Evolutionary conservation across 2,888 invertebrate genomes (phyloP), one percentile per base, ranked within the genome.

Genomic region (Sclerodermus sp.): DNA sequence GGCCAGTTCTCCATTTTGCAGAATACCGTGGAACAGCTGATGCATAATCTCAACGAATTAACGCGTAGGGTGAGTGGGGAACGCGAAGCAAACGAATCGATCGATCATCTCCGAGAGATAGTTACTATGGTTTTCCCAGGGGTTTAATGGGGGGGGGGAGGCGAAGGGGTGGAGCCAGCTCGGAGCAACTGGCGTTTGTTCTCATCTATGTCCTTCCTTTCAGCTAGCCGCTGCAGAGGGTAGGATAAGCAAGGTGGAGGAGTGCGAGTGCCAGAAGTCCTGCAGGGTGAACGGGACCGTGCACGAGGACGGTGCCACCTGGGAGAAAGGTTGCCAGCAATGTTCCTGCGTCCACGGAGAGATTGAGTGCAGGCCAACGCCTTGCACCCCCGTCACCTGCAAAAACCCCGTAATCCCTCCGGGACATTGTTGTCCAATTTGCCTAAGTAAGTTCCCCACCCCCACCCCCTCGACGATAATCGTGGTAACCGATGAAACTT

Each of bases 331-430:
- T 79, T 94, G 94, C 83, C 88, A 91, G 76, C 86, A 87, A 71
- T 93, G 94, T 84, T 87, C 90, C 77, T 94, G 94, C 83, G 87
- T 89, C 83, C 90, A 90, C 82, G 93, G 93, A 43, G 88, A 88
- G 71, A 87, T 93, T 62, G 85, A 88, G 77, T 94, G 93, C 83
- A 85, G 87, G 76, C 89, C 88, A 71, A 86, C 89, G 57, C 87
- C 89, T 77, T 94, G 94, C 82, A 87, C 89, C 46, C 82, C 84
- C 70, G 83, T 85, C 52, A 83, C 83, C 64, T 94, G 93, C 82
- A 90, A 89, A 79, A 86, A 90, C 79, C 93, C 93, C 65, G 87
- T 90, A 55, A 80, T 85, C 71, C 85, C 85, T 68, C 85, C 85
- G 59, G 91, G 90, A 61, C 87, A 90, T 76, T 93, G 93, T 80